A percentile compares a stretch with the other conserved stretches of the same genome.
These are phyloP conservation scores for Helleia helle DNA, from an alignment of 2,888 invertebrate genomes.

Conservation along the genomic window DNA sequence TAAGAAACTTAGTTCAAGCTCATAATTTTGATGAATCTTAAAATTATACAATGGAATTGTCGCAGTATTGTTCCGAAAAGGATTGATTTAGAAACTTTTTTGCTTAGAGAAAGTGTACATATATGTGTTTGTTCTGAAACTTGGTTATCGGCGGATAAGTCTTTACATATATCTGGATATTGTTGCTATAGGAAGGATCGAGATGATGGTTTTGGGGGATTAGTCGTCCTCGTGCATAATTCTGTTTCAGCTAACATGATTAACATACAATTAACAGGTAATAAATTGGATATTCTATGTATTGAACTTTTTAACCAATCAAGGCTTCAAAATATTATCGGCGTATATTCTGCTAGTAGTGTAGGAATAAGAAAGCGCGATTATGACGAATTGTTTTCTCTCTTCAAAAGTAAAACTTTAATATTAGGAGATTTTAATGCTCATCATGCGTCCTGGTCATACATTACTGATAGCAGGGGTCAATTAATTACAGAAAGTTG, in stretches of 20 bases:
- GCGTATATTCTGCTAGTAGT: no score
- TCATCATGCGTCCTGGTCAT: background rate
- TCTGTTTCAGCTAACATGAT: background rate
- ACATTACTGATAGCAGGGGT: background rate
- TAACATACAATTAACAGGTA: background rate
- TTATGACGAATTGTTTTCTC: background rate
- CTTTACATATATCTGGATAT: background rate
- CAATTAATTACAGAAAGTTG: background rate
- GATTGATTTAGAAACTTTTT: background rate
- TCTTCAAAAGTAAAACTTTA: background rate
- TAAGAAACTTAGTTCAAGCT: background rate
- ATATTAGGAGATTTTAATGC: background rate
- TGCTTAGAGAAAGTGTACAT: background rate
- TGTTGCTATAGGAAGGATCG: background rate
- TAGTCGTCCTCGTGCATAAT: background rate
- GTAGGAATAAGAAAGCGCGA: no score
- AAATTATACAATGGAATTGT: slow-evolving; percentile 2
- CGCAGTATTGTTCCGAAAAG: slow-evolving; percentile 6
- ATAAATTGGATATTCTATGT: background rate
- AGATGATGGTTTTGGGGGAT: background rate
- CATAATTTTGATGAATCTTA: background rate
- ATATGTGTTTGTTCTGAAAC: slow-evolving; percentile 1
- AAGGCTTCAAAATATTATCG: background rate
- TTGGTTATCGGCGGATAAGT: background rate
- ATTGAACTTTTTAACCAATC: background rate